Evolutionary conservation across 1,140 invertebrate species (phyloP), one percentile per base, ranked within the genome.

Genomic region (Drosophila pseudoananassae): DNA sequence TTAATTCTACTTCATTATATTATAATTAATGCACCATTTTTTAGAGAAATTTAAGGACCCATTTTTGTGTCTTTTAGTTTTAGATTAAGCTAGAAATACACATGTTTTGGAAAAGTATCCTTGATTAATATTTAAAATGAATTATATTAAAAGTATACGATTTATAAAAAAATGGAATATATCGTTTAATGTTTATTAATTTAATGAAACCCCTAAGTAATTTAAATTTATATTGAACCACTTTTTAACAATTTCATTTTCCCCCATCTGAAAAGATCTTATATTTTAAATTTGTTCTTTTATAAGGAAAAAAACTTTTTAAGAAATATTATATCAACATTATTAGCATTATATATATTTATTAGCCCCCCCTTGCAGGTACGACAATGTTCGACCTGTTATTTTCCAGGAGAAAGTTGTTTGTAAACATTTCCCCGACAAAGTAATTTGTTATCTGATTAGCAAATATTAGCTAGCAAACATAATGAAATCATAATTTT

Each of bases 351-450:
- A 20, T 20, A 20, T 20, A 0, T 20, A 20, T 20, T 20, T 20
- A 20, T 20, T 20, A 20, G 2, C 17, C 17, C 14, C 40, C 40
- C 40, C 40, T 9, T 17, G 14, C 2, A 9, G 15, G 5, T 6
- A 6, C 40, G 40, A 43, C 40, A 14, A 17, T 43, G 40, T 15
- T 1, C 17, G 17, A 43, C 40, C 40, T 43, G 40, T 43, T 43
- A 43, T 43, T 43, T 43, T 43, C 14, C 40, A 5, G 40, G 40
- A 43, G 40, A 43, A 43, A 43, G 40, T 43, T 43, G 40, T 17
- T 43, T 17, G 14, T 4, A 43, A 43, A 36, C 33, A 36, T 12
- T n/a, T 4, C 33, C 33, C 33, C 33, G 9, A 27, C 25, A 27
- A 31, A 31, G 31, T 9, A 31, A 31, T 36, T n/a, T 3, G 33